Evolutionary conservation across 2,113 vertebrate species (phyloP), one percentile per base, ranked within the genome.

Genomic region (Ornithorhynchus anatinus): DNA sequence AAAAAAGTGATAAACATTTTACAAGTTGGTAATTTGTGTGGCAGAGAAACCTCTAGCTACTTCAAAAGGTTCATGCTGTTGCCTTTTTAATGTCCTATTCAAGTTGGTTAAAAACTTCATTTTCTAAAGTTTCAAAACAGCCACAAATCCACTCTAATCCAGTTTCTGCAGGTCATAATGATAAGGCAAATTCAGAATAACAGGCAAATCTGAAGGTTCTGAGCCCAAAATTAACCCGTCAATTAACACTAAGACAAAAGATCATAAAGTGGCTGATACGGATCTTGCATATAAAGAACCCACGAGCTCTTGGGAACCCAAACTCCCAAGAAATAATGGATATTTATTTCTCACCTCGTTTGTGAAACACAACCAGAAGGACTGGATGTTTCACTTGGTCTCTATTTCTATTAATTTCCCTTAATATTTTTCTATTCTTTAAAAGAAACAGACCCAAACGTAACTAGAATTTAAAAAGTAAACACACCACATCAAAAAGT

Each of bases 171-270:
- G 54, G 19, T 60, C 0, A 0, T 33, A 39, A 27, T 36, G 2
- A 2, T 69, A 53, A 77, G 75, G 3, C n/a, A 11, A 70, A 61
- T 6, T 2, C 47, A 17, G 22, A 47, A 47, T 4, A 3, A 79
- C 73, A 80, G 64, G 47, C 15, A 0, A 54, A 77, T 72, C 27
- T 38, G 16, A 12, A 47, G 74, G 50, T 35, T 35, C 58, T 78
- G 62, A 40, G 71, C 72, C 67, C 42, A 60, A 57, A 69, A 77
- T 80, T 33, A 40, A 2, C 82, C 82, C 66, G 56, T 29, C 84
- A 81, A 71, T 23, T 77, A 79, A 77, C 3, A 43, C 79, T 52
- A 53, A 40, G 1, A 3, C 19, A 43, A 51, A 20, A 59, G 63
- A 78, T 56, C 65, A 59, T 8, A 22, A 13, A 6, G 43, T 53